Base-by-base conservation (phyloP, 2,888 invertebrate genomes). In the Scrobipalpa costella region DNA sequence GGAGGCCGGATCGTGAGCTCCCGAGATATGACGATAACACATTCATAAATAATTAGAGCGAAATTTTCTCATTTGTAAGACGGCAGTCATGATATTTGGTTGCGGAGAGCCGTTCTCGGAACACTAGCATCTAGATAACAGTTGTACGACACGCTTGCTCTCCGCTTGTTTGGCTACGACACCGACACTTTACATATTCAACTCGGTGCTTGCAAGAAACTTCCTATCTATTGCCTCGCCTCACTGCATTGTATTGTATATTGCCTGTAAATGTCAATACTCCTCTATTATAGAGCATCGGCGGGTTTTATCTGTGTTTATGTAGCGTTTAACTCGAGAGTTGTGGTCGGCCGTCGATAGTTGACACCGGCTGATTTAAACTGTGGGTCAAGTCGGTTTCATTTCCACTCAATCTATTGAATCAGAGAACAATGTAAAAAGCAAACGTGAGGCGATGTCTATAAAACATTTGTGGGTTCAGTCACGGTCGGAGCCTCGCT, bases 1-100 rank as follows among this genome's bases (percentile, higher is more conserved):
- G 87, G 88, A 82, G 86, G 88, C 86, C 79, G 88, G 89, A 84
- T 90, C 90, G 91, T 90, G 91, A 90, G 90, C 86, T 82, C 83
- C 76, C 71, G 76, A 90, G 90, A 91, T 91, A 90, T 91, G 88
- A 90, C 81, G 91, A 91, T 91, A 91, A 90, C 90, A 90, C 91
- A 91, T 90, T 91, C 91, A 91, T 91, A 91, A 91, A 91, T 91
- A 91, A 91, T 91, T 91, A 91, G 91, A 91, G 90, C 88, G 85
- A 91, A 91, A 90, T 91, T 91, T 91, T 91, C 91, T 90, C 91
- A 91, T 91, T 91, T 91, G 91, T 91, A 90, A 88, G 87, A 88
- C 89, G 86, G 87, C 85, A 88, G 88, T 85, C 90, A 88, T 88
- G 91, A 91, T 91, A 91, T 91, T 91, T 90, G 90, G 90, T 85